phyloP scores from a whole-genome alignment of 2,113 vertebrate genomes.

The Apteryx mantelli region DNA sequence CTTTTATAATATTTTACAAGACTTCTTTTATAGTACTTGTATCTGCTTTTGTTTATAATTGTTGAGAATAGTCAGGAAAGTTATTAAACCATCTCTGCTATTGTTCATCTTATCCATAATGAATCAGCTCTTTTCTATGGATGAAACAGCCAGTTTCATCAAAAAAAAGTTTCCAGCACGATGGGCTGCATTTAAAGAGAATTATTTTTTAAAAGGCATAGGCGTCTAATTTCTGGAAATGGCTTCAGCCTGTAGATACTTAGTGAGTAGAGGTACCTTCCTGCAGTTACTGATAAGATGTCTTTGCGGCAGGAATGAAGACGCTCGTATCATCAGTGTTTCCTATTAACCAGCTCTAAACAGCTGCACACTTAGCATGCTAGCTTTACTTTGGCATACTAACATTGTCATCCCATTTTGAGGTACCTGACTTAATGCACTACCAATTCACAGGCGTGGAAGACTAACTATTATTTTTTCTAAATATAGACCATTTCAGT shows the following conservation, averaged over 20 bases:
- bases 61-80: not conserved
- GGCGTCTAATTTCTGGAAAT: not conserved
- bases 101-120: not conserved
- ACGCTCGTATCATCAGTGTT: not conserved
- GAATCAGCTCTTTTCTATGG: not conserved
- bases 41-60: not conserved
- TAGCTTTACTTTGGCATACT: not conserved
- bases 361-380: not conserved
- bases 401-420: not conserved
- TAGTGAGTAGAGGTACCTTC: not conserved
- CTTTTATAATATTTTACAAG: not conserved
- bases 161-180: not conserved
- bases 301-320: not conserved
- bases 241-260: not conserved
- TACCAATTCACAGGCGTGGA: not conserved
- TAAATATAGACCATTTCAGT: constrained; percentile 17
- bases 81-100: not conserved
- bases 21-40: not conserved
- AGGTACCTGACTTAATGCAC: not conserved
- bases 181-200: not conserved
- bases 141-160: not conserved
- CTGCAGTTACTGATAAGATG: not conserved
- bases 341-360: not conserved
- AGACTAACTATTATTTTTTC: constrained; percentile 30
- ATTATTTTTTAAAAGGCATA: not conserved